phyloP scores from a whole-genome alignment of 92 coral and sea anemone genomes.

The Bergia sp. region DNA sequence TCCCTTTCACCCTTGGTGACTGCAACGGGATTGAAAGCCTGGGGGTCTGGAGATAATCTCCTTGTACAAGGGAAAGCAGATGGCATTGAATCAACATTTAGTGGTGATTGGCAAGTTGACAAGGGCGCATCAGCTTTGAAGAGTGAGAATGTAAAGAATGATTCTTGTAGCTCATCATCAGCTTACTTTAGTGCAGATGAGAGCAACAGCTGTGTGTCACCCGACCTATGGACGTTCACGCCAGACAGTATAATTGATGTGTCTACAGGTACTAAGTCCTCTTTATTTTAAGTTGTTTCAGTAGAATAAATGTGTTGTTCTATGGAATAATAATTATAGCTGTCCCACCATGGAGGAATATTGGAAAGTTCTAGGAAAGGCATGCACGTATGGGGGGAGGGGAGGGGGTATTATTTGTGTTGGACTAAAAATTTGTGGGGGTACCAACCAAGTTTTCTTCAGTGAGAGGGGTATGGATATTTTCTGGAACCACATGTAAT shows the following conservation, averaged over 20 bases:
- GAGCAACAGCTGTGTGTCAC: slow-evolving; percentile 38
- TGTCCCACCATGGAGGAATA: too few species aligned
- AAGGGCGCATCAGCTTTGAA: slow-evolving; percentile 17
- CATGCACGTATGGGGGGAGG: too few species aligned
- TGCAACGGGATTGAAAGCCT: slow-evolving; percentile 4
- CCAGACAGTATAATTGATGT: slow-evolving; percentile 97
- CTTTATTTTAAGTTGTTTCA: too few species aligned
- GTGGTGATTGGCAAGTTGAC: slow-evolving; percentile 9
- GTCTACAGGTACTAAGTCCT: slow-evolving; percentile 73
- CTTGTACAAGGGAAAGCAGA: not conserved
- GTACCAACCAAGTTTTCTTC: too few species aligned
- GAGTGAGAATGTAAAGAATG: slow-evolving; percentile 32
- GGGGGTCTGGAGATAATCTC: slow-evolving; percentile 8
- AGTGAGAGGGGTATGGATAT: not conserved
- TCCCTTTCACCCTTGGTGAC: not conserved
- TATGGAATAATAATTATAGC: too few species aligned
- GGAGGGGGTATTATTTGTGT: too few species aligned
- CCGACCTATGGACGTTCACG: slow-evolving; percentile 89
- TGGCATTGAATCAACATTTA: not conserved
- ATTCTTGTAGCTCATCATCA: slow-evolving; percentile 67
- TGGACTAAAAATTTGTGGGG: not conserved
- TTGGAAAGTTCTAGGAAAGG: too few species aligned
- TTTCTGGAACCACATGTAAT: not conserved
- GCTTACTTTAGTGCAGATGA: slow-evolving; percentile 64
- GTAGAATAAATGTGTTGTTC: too few species aligned